These are phyloP conservation scores for Matsumurasca onukii DNA, from an alignment of 1,140 invertebrate genomes.

Conservation along the genomic window DNA sequence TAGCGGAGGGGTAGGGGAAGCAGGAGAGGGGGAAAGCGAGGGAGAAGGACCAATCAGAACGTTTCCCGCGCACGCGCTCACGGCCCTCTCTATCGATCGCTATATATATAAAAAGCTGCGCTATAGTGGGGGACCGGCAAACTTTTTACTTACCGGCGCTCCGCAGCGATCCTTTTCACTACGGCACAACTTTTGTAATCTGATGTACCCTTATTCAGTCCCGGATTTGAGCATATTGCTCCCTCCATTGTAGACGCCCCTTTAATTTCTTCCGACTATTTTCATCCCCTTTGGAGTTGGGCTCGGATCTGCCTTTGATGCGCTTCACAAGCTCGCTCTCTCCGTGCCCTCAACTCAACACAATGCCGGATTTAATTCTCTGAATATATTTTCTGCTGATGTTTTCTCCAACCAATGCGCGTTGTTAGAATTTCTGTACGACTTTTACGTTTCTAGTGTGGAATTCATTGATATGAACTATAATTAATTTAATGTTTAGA, in stretches of 20 bases:
- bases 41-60: background rate
- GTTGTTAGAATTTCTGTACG: too few relatives aligned
- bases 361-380: too few relatives aligned
- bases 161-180: slow-evolving; percentile 15
- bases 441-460: too few relatives aligned
- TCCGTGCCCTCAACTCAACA: too few relatives aligned
- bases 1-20: slow-evolving; percentile 3
- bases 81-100: slow-evolving; percentile 12
- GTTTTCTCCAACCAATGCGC: too few relatives aligned
- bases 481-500: too few relatives aligned
- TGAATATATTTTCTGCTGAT: too few relatives aligned
- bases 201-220: slow-evolving; percentile 20
- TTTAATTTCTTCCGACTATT: slow-evolving; percentile 22
- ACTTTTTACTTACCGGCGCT: slow-evolving; percentile 19
- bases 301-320: too few relatives aligned
- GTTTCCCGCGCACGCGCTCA: background rate
- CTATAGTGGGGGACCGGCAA: slow-evolving; percentile 20
- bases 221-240: slow-evolving; percentile 21
- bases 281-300: slow-evolving; percentile 6
- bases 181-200: slow-evolving; percentile 19
- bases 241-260: slow-evolving; percentile 17
- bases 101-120: slow-evolving; percentile 17
- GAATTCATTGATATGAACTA: too few relatives aligned
- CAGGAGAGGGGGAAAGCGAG: background rate
- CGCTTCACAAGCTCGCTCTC: too few relatives aligned